Evolutionary conservation across 1,140 invertebrate genomes (phyloP).

Genomic region (Papilio polytes): DNA sequence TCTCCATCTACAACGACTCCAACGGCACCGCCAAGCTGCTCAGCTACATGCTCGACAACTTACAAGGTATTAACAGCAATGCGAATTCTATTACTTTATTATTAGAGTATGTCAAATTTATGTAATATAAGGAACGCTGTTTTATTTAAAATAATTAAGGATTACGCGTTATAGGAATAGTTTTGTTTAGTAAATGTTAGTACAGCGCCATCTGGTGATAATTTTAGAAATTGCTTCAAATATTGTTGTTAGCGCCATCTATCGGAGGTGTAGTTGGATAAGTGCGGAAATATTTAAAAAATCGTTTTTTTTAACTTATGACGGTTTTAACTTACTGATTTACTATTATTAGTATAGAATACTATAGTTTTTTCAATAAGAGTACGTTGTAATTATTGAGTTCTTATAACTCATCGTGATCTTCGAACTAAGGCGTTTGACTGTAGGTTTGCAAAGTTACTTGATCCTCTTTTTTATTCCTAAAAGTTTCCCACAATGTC

Average conservation of each 20-base stretch:
- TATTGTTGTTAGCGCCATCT: conserved; percentile 1
- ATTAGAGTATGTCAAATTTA: neutral
- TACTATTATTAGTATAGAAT: too few species aligned
- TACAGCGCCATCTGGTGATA: conserved; percentile 20
- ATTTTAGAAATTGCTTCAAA: neutral
- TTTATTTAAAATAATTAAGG: too few species aligned
- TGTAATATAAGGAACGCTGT: too few species aligned
- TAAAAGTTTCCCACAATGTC: too few species aligned
- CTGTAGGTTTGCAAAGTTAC: too few species aligned
- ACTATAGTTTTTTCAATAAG: too few species aligned
- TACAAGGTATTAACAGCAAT: conserved; percentile 89
- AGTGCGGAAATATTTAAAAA: neutral
- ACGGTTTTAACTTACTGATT: too few species aligned
- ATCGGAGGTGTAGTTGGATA: neutral
- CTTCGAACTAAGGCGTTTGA: too few species aligned
- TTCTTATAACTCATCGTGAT: too few species aligned
- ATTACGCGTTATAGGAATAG: too few species aligned
- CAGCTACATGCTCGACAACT: conserved; percentile 96
- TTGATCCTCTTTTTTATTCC: too few species aligned
- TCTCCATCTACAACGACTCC: conserved; percentile 95
- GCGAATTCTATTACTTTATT: neutral
- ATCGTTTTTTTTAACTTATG: neutral
- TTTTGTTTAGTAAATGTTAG: neutral
- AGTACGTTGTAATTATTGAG: too few species aligned
- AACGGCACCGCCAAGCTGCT: conserved; percentile 97